Evolutionary conservation across 2,888 invertebrate species (phyloP).

Genomic region (Cosmopolites sordidus): DNA sequence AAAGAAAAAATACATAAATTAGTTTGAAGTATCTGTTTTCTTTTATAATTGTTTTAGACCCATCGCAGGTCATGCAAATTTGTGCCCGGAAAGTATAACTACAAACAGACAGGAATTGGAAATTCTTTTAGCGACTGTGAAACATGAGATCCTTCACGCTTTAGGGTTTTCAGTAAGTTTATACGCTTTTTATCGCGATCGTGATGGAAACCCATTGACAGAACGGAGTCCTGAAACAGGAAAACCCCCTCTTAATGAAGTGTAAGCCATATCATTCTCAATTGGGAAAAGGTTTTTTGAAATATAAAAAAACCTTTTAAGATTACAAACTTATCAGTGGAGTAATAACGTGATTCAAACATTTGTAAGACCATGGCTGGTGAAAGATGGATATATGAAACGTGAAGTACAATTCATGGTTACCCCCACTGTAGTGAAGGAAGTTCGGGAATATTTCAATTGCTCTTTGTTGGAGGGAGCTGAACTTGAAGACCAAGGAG

Average conservation of each 20-base stretch:
- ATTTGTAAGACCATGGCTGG: constrained; percentile 54
- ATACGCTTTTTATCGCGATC: constrained; percentile 93
- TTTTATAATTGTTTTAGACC: constrained; percentile 59
- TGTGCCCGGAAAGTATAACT: constrained; percentile 92
- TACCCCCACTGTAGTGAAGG: constrained; percentile 83
- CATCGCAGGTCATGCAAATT: constrained; percentile 97
- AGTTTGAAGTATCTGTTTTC: neutral
- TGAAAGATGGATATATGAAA: constrained; percentile 43
- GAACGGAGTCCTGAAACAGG: constrained; percentile 76
- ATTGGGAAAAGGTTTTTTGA: too few species aligned
- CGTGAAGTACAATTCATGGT: constrained; percentile 51
- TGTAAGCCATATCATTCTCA: constrained; percentile 63
- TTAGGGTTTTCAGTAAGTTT: constrained; percentile 95
- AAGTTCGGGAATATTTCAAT: constrained; percentile 84
- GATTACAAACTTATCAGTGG: constrained; percentile 91
- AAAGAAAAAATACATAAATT: too few species aligned
- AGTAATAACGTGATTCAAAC: constrained; percentile 82
- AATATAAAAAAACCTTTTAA: too few species aligned
- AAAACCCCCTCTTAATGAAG: constrained; percentile 83
- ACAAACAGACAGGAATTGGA: constrained; percentile 87
- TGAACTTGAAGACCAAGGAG: constrained; percentile 96
- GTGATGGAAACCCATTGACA: constrained; percentile 82
- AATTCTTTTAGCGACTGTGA: constrained; percentile 90
- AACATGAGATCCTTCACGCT: constrained; percentile 97
- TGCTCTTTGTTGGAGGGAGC: constrained; percentile 89